Conservation (phyloP, 2,113 vertebrate species). For the Megaceryle torquata region DNA sequence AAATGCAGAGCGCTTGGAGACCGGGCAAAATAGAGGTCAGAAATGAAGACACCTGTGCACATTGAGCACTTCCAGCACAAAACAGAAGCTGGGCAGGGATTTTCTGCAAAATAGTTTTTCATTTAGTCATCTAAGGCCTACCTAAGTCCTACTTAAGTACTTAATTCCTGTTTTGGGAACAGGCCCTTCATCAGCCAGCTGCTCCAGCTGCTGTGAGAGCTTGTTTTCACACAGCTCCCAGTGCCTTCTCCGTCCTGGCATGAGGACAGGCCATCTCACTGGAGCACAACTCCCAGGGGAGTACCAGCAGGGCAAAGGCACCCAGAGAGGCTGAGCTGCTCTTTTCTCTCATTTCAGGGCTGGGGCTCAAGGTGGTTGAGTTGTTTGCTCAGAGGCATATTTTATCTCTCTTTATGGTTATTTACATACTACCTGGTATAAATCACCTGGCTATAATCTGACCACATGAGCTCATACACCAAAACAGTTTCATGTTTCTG, state of each 20-base stretch:
- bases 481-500: background rate
- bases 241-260: background rate
- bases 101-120: constrained; percentile 4
- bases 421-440: background rate
- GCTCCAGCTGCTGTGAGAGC: background rate
- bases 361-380: background rate
- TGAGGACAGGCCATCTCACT: background rate
- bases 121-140: constrained; percentile 29
- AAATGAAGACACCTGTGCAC: background rate
- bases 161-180: constrained; percentile 27
- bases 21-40: background rate
- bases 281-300: background rate
- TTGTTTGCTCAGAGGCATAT: background rate
- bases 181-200: background rate
- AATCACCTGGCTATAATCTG: background rate
- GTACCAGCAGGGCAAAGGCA: fast-evolving
- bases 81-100: constrained; percentile 13
- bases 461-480: fast-evolving
- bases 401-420: background rate
- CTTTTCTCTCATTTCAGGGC: background rate
- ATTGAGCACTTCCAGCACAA: background rate
- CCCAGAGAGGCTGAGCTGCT: fast-evolving
- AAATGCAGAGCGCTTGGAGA: background rate
- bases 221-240: background rate
- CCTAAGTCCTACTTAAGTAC: constrained; percentile 34